Evolutionary conservation across 2,888 invertebrate genomes (phyloP).

Genomic region (Drosophila macrothrix): DNA sequence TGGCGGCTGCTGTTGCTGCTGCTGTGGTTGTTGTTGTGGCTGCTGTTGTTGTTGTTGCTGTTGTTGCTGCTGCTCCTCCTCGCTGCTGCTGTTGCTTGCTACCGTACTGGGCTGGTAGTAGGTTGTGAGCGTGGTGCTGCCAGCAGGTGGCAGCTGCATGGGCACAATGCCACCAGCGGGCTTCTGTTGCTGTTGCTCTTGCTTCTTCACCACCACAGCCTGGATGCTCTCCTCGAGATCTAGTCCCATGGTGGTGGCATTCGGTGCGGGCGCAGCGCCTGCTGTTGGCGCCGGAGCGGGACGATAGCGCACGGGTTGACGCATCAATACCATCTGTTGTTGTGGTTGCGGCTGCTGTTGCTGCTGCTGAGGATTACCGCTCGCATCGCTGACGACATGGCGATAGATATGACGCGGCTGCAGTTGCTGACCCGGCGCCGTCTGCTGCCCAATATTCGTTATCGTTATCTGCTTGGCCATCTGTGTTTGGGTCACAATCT

Average conservation of each 20-base stretch:
- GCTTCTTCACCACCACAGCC: slow-evolving; percentile 83
- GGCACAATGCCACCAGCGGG: slow-evolving; percentile 19
- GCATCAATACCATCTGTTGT: slow-evolving; percentile 65
- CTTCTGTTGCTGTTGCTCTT: slow-evolving; percentile 74
- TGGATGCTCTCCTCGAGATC: slow-evolving; percentile 84
- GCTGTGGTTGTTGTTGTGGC: slow-evolving; percentile 23
- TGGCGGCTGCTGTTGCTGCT: slow-evolving; percentile 41
- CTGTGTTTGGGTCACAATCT: slow-evolving; percentile 56
- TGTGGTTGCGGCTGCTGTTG: slow-evolving; percentile 63
- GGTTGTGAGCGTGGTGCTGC: slow-evolving; percentile 79
- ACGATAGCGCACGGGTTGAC: slow-evolving; percentile 58
- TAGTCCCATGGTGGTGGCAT: slow-evolving; percentile 57
- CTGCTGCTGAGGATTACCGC: slow-evolving; percentile 49
- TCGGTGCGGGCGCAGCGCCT: slow-evolving; percentile 29
- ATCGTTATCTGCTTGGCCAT: slow-evolving; percentile 72
- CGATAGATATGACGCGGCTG: slow-evolving; percentile 70
- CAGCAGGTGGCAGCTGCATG: slow-evolving; percentile 37
- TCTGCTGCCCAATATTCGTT: slow-evolving; percentile 63
- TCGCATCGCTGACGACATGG: slow-evolving; percentile 59
- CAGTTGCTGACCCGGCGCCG: slow-evolving; percentile 52
- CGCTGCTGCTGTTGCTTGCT: slow-evolving; percentile 59
- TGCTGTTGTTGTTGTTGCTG: slow-evolving; percentile 38
- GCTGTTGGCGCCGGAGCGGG: slow-evolving; percentile 38
- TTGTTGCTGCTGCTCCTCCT: slow-evolving; percentile 75
- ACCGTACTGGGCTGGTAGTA: slow-evolving; percentile 64